Evolutionary conservation across 2,797 vertebrate genomes (phyloP), one percentile per base, ranked within the genome.

Genomic region (Darevskia nairensis): DNA sequence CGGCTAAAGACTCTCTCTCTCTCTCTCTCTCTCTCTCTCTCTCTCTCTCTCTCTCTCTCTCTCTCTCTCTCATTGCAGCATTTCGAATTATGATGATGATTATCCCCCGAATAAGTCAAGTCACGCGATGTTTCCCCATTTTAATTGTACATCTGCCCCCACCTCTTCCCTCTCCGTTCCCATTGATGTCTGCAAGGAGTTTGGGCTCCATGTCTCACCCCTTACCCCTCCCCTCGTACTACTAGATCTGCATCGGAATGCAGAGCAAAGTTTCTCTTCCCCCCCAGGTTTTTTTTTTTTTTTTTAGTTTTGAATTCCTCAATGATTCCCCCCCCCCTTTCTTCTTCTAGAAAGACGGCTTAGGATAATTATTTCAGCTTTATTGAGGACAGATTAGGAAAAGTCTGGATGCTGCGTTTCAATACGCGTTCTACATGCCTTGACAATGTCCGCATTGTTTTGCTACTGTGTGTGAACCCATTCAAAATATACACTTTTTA

Each of bases 281-380:
- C 75, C 75, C 39, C n/a, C 25, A 0, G 1, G 0, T 17, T 50
- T 41, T 41, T 41, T 50, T 35, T 25, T 41, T 41, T 50, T 35
- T 25, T 2, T 3, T 2, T 3, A 98, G 97, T 98, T 98, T 98
- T 97, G 97, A 98, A 98, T 98, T 98, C 98, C 98, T 98, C 96
- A 98, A 98, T 98, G 98, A 98, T 98, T 98, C 97, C 41, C 50
- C 50, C 50, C 61, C 61, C 44, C 3, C 39, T 19, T 10, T 68
- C n/a, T 85, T 97, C 97, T 97, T 98, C 97, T 97, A 97, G 97
- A 98, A 98, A 98, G 98, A 98, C 97, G 97, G 98, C 97, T 99
- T 98, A 98, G 97, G 98, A 98, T 98, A 98, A 98, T 98, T 98
- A 98, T 98, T 98, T 98, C 98, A 98, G 98, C 98, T 98, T 99